Evolutionary conservation across 2,888 invertebrate species (phyloP), one percentile per base, ranked within the genome.

Genomic region (Trissoscelio sp.): DNA sequence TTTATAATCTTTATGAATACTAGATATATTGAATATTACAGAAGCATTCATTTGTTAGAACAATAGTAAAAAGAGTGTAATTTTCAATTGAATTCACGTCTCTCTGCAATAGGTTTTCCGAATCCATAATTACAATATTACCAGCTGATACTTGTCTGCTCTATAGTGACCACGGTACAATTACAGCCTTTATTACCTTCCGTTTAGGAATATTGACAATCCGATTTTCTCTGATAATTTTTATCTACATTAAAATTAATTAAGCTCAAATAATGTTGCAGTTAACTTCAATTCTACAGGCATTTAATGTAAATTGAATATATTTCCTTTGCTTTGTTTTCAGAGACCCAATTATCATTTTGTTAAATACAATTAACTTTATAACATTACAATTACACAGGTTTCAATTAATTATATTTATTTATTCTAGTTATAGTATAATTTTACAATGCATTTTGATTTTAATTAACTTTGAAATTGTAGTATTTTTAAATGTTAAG

Each of bases 71-170:
- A 39, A 20, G 14, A 18, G 12, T n/a, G 58, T 58, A 12, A 58
- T 60, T 60, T 55, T 58, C 60, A 44, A 60, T 60, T 39, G 39
- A 48, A 58, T 48, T 20, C 31, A 58, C 18, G 24, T 20, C 18
- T 60, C 58, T 72, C 16, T 48, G 16, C 44, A 60, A 73, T 53
- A 53, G 55, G 53, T 73, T 62, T 73, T 73, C 24, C 39, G 18
- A 53, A 34, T 51, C 24, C 48, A 51, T 39, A 74, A 74, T 74
- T 64, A 55, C 64, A 55, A 64, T 46, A 74, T 74, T 64, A 74
- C 34, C 24, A 55, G 53, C 62, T 24, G 51, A 62, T 73, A 62
- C 39, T 28, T 14, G 16, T 7, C 7, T 70, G 14, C 28, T 39
- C 62, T 31, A n/a, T 46, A 64, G 28, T 34, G 18, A 74, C 64